These are phyloP conservation scores for Meandrusa payeni DNA, from an alignment of 2,888 invertebrate species.

Conservation along the genomic window DNA sequence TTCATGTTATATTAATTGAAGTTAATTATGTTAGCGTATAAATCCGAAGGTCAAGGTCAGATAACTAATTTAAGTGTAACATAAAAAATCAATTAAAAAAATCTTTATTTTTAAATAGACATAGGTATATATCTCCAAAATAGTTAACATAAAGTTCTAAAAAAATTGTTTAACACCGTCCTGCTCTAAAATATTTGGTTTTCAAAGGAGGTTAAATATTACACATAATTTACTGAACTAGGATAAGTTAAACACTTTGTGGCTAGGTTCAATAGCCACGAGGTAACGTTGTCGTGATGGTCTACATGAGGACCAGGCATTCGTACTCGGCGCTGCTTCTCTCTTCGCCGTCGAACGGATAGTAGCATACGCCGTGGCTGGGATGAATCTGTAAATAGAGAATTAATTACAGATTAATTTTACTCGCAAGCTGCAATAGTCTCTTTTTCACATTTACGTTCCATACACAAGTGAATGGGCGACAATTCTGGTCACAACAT, in stretches of 20 bases:
- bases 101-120: slow-evolving; percentile 5
- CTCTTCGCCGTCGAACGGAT: slow-evolving; percentile 86
- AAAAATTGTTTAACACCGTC: slow-evolving; percentile 1
- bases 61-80: too few relatives aligned
- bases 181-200: slow-evolving; percentile 1
- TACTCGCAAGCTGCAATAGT: too few relatives aligned
- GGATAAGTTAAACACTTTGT: background rate
- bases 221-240: slow-evolving; percentile 1
- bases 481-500: too few relatives aligned
- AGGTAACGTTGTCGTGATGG: background rate
- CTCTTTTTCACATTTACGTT: too few relatives aligned
- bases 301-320: slow-evolving; percentile 79
- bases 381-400: slow-evolving; percentile 80
- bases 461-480: too few relatives aligned
- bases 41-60: too few relatives aligned
- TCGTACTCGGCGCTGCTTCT: slow-evolving; percentile 84
- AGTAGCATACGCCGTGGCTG: slow-evolving; percentile 82
- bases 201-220: background rate
- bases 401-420: too few relatives aligned
- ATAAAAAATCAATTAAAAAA: too few relatives aligned
- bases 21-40: too few relatives aligned
- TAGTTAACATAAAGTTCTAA: background rate
- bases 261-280: background rate
- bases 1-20: too few relatives aligned
- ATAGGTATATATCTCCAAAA: slow-evolving; percentile 1